Evolutionary conservation across 2,113 vertebrate species (phyloP), one percentile per base, ranked within the genome.

Genomic region (Tor tambroides): DNA sequence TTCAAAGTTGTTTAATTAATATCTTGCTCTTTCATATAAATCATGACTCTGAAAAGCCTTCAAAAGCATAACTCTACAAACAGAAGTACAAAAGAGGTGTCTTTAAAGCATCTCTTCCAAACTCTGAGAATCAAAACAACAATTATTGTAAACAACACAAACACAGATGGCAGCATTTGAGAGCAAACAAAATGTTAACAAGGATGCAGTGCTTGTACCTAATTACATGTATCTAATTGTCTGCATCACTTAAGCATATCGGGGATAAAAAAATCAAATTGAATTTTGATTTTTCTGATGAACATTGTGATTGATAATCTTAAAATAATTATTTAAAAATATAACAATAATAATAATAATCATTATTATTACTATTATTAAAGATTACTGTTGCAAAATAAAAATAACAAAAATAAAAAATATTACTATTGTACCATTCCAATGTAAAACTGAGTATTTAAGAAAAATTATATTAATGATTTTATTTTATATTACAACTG

Each of bases 81-180:
- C 23, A n/a, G 38, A 61, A 80, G 1, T 32, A 43, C 23, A 10
- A 23, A 75, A 75, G 71, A 15, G 6, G 56, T 23, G 4, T 11
- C 49, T 35, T 51, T 59, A 19, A 35, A 43, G 23, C n/a, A 19
- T 63, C 38, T 63, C 21, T 61, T 26, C 6, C 2, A 11, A 61
- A n/a, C 12, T 12, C 54, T 41, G 32, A 63, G 35, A 38, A 59
- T 80, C 38, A 19, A 81, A 81, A 65, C 59, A 80, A 14, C 77
- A 46, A 43, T 65, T 28, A 41, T 23, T 65, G 23, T 26, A n/a
- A n/a, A n/a, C 14, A 5, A 61, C 54, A 79, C 23, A 61, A 80
- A 80, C 79, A 81, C n/a, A 81, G 79, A 65, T 21, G 35, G 23
- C 12, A 81, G 61, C 28, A 80, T 80, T 61, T 38, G 2, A 61